phyloP scores from a whole-genome alignment of 2,888 invertebrate genomes.

The Lepidochrysops patricia region DNA sequence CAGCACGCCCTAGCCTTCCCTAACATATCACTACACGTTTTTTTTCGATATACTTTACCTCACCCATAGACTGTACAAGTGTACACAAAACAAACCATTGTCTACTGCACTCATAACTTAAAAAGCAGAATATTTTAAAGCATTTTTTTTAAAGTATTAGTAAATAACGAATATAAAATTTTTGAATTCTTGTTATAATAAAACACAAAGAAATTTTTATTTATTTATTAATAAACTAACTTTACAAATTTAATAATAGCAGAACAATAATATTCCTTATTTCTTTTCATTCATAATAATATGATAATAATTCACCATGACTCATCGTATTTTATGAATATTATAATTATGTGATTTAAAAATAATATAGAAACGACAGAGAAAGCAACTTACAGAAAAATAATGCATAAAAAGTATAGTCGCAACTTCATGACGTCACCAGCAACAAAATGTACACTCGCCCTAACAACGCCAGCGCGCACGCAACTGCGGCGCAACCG shows the following conservation, averaged over 20 bases:
- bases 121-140: background rate
- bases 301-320: conserved; percentile 64
- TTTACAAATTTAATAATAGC: conserved; percentile 76
- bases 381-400: conserved; percentile 70
- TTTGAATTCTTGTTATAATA: conserved; percentile 19
- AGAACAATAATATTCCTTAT: conserved; percentile 75
- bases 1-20: no score
- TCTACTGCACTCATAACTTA: no score
- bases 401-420: conserved; percentile 62
- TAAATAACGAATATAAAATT: background rate
- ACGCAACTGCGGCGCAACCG: no score
- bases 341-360: conserved; percentile 71
- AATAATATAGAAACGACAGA: conserved; percentile 72
- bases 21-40: no score
- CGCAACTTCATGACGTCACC: conserved; percentile 47
- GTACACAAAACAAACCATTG: no score
- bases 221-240: conserved; percentile 76
- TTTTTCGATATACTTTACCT: no score
- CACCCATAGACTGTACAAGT: no score
- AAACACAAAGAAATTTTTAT: conserved; percentile 61
- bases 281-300: conserved; percentile 74
- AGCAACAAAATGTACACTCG: conserved; percentile 51
- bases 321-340: conserved; percentile 70
- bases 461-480: conserved; percentile 31
- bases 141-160: no score